These are phyloP conservation scores for Philopedon plagiatum DNA, from an alignment of 2,888 invertebrate species.

Conservation along the genomic window DNA sequence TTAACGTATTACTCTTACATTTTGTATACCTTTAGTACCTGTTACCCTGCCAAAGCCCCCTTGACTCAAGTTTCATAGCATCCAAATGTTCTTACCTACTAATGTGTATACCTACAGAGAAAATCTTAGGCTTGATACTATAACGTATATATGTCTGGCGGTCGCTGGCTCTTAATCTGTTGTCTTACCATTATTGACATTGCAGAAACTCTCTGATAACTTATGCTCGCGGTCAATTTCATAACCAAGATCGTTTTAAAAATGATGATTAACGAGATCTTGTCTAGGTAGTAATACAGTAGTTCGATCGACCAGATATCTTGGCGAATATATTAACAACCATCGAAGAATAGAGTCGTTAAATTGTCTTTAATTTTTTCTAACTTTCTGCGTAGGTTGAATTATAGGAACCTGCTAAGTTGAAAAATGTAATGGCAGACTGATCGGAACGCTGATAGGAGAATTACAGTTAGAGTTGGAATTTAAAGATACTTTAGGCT, in stretches of 20 bases:
- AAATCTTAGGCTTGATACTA: no score
- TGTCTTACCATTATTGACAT: background rate
- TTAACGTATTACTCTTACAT: no score
- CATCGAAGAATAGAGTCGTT: slow-evolving; percentile 65
- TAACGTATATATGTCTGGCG: no score
- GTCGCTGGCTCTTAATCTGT: no score
- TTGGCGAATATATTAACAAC: slow-evolving; percentile 63
- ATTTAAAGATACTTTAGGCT: background rate
- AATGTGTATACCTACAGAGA: no score
- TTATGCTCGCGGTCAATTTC: slow-evolving; percentile 59
- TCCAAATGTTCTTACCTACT: no score
- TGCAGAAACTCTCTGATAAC: slow-evolving; percentile 26
- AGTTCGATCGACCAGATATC: slow-evolving; percentile 63
- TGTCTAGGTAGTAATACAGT: slow-evolving; percentile 60
- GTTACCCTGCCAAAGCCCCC: no score
- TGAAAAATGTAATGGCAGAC: slow-evolving; percentile 36
- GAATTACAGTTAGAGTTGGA: slow-evolving; percentile 35
- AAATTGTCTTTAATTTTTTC: slow-evolving; percentile 49
- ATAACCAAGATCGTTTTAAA: slow-evolving; percentile 56
- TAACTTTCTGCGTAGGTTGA: slow-evolving; percentile 37
- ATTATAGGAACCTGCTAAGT: slow-evolving; percentile 43
- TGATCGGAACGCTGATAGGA: slow-evolving; percentile 32
- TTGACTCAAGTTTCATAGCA: no score
- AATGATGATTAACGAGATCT: slow-evolving; percentile 58
- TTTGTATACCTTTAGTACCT: no score